Evolutionary conservation across 2,113 vertebrate genomes (phyloP), one percentile per base, ranked within the genome.

Genomic region (Sphaerodactylus townsendi): DNA sequence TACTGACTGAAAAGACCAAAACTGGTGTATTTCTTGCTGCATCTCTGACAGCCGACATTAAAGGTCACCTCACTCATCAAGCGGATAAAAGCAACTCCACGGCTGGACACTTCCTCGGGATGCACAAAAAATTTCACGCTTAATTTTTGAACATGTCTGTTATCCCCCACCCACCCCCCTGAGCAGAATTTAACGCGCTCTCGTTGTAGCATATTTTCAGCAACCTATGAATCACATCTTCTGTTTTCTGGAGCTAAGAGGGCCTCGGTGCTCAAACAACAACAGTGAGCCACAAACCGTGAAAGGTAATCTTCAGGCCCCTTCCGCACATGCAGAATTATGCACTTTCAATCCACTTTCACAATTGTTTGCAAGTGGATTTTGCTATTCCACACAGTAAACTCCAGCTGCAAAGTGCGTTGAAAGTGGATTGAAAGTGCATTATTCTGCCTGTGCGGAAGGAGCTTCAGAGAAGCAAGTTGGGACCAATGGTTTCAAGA

Each of bases 41-140:
- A 89, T 86, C 82, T 88, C 85, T 88, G 90, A 93, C 82, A 92
- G 86, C 81, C 84, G 80, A 83, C 14, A 88, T n/a, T 35, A 90
- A 89, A 94, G 92, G 89, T 87, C 88, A 90, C 3, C 37, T 81
- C 85, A 8, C 48, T 69, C 21, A 0, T 87, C 19, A 15, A 62
- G 77, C 62, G 28, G 68, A 71, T 88, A 86, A 80, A 87, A 89
- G 74, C 2, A 41, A 2, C n/a, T 25, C 70, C 0, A 1, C 79
- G 73, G 85, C 77, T 41, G 46, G 35, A 65, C 81, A 78, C 65
- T 65, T 65, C 14, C 77, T 35, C 11, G n/a, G 1, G 11, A 3
- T 2, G 62, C 50, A 28, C 5, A 7, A 10, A 44, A 90, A 39
- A 72, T 73, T 10, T 75, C 21, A 88, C 44, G 37, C 3, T 86